Percentiles rank a stretch among this genome's conserved stretches.
Evolutionary conservation across 2,797 vertebrate species (phyloP).

Genomic region (Esox masquinongy): DNA sequence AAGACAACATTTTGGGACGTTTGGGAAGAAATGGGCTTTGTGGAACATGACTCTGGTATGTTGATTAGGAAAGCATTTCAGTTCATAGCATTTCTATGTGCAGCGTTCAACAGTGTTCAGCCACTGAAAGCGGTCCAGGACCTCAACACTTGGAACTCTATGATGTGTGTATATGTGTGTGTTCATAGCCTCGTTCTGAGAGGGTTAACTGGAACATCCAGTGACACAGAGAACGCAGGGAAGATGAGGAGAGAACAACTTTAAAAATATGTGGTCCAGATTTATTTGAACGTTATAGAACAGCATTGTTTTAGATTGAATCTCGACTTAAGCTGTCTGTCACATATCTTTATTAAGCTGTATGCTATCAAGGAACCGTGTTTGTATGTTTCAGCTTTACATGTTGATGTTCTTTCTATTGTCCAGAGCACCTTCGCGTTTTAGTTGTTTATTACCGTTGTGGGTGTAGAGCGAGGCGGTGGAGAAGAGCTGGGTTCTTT

Average conservation of each 20-base stretch:
- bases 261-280: conserved; percentile 14
- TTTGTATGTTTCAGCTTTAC: background rate
- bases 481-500: background rate
- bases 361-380: background rate
- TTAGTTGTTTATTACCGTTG: conserved; percentile 7
- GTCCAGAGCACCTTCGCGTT: background rate
- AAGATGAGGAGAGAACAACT: conserved; percentile 24
- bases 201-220: conserved; percentile 60
- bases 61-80: no score
- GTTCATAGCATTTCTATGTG: no score
- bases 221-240: conserved; percentile 39
- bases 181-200: conserved; percentile 56
- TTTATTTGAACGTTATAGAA: background rate
- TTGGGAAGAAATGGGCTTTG: no score
- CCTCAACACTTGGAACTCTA: background rate
- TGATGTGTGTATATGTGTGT: conserved; percentile 4
- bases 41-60: no score
- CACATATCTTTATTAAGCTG: background rate
- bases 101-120: no score
- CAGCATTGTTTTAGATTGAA: background rate
- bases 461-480: background rate
- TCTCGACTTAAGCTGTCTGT: background rate
- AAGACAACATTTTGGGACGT: no score
- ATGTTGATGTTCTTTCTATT: background rate
- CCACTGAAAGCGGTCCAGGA: no score